These are phyloP conservation scores for Taenioides sp. DNA, from an alignment of 2,797 vertebrate genomes.

Conservation along the genomic window DNA sequence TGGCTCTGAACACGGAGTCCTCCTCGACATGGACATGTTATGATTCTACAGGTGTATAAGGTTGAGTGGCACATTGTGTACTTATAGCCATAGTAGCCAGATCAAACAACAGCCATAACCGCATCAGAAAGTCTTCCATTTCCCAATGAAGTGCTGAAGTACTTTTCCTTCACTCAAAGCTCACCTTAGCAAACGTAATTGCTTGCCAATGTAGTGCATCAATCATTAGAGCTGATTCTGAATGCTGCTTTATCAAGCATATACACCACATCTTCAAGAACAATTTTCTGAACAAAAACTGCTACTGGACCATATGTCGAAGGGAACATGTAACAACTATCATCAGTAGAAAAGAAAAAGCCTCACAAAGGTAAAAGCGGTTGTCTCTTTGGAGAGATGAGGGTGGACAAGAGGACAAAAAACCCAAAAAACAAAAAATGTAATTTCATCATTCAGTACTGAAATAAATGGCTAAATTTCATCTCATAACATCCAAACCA, in stretches of 20 bases:
- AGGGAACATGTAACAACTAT: too few relatives aligned
- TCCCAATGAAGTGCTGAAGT: slow-evolving; percentile 13
- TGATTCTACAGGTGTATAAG: not conserved
- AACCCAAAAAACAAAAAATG: too few relatives aligned
- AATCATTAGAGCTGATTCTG: not conserved
- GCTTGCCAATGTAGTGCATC: not conserved
- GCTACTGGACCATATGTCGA: too few relatives aligned
- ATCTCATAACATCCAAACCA: slow-evolving; percentile 37
- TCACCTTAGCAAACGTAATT: not conserved
- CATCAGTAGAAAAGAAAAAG: too few relatives aligned
- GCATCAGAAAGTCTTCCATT: slow-evolving; percentile 1
- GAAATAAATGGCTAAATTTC: too few relatives aligned
- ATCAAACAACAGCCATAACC: not conserved
- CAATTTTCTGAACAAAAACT: not conserved
- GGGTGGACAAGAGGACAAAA: not conserved
- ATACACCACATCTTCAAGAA: not conserved
- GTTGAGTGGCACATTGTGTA: not conserved
- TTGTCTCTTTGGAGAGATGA: not conserved
- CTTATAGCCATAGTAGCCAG: not conserved
- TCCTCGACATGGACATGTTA: slow-evolving; percentile 2
- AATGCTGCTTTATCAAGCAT: not conserved
- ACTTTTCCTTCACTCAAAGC: not conserved
- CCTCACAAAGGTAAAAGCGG: too few relatives aligned
- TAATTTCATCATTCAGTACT: too few relatives aligned
- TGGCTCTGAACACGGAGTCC: slow-evolving; percentile 19